Conservation (phyloP, 2,888 invertebrate species). For the Ceraclea dissimilis region DNA sequence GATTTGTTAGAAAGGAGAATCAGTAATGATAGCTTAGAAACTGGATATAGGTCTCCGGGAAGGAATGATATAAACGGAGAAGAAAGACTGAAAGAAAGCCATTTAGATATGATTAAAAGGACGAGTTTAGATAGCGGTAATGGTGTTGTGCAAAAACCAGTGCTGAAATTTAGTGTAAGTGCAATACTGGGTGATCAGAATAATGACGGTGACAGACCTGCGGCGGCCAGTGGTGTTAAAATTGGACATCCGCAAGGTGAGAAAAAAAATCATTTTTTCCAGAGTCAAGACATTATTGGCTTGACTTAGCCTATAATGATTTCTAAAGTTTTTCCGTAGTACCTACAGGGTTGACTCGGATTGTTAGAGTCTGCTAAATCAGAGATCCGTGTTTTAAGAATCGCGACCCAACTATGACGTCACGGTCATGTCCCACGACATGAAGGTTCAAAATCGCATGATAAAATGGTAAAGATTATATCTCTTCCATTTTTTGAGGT, state of each 20-base stretch:
- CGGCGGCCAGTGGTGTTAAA: constrained; percentile 28
- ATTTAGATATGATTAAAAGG: constrained; percentile 36
- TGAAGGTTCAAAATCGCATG: too few relatives aligned
- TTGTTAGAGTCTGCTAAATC: too few relatives aligned
- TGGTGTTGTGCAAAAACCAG: constrained; percentile 54
- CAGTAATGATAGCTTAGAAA: constrained; percentile 30
- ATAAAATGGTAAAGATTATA: too few relatives aligned
- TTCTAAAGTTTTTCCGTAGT: too few relatives aligned
- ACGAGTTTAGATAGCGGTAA: constrained; percentile 26
- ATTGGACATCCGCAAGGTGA: constrained; percentile 38
- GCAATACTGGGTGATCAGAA: constrained; percentile 71
- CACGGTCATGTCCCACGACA: too few relatives aligned
- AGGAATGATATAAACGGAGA: constrained; percentile 29
- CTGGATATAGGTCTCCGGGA: constrained; percentile 15
- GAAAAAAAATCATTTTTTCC: too few relatives aligned
- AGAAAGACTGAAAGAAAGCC: constrained; percentile 32
- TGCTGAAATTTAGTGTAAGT: constrained; percentile 87
- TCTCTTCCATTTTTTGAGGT: too few relatives aligned
- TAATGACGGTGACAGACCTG: constrained; percentile 28
- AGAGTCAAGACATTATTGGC: too few relatives aligned
- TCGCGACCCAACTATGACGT: too few relatives aligned
- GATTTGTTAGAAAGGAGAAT: constrained; percentile 41
- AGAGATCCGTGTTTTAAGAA: too few relatives aligned
- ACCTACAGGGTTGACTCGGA: too few relatives aligned
- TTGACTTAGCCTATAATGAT: too few relatives aligned